Evolutionary conservation across 2,888 invertebrate species (phyloP).

Genomic region (Dynastes maya): DNA sequence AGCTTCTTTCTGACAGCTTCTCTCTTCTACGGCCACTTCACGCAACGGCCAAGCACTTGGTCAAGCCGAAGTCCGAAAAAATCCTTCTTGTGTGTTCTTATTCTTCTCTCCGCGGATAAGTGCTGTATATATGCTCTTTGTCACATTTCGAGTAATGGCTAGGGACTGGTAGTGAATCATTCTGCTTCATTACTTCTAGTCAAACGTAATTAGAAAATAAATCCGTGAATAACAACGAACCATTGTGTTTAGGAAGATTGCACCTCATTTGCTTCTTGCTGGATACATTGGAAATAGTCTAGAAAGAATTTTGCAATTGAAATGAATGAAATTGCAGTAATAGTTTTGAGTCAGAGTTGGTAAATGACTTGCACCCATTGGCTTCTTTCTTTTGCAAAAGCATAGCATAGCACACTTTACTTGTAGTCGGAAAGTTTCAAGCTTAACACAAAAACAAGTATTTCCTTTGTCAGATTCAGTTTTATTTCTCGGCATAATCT

Average conservation of each 20-base stretch:
- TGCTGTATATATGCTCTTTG: not conserved
- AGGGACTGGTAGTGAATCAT: constrained; percentile 30
- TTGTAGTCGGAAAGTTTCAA: no score
- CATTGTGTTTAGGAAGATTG: constrained; percentile 11
- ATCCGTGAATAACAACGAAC: constrained; percentile 5
- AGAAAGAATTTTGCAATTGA: no score
- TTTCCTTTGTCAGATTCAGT: no score
- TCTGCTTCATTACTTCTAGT: not conserved
- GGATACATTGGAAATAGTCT: no score
- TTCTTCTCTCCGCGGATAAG: not conserved
- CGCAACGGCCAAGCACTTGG: not conserved
- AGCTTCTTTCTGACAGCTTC: constrained; percentile 6
- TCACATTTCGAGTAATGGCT: constrained; percentile 2
- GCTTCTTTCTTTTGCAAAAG: no score
- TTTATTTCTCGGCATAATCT: no score
- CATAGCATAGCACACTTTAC: no score
- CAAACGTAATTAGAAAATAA: constrained; percentile 44
- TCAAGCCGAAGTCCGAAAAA: not conserved
- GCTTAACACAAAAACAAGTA: no score
- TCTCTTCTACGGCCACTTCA: not conserved
- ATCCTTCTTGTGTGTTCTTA: constrained; percentile 8
- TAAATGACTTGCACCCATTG: no score
- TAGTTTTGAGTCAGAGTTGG: no score
- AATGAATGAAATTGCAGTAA: no score
- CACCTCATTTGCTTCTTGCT: not conserved